Base-by-base conservation (phyloP, 1,140 invertebrate species). In the Metopolophium dirhodum region DNA sequence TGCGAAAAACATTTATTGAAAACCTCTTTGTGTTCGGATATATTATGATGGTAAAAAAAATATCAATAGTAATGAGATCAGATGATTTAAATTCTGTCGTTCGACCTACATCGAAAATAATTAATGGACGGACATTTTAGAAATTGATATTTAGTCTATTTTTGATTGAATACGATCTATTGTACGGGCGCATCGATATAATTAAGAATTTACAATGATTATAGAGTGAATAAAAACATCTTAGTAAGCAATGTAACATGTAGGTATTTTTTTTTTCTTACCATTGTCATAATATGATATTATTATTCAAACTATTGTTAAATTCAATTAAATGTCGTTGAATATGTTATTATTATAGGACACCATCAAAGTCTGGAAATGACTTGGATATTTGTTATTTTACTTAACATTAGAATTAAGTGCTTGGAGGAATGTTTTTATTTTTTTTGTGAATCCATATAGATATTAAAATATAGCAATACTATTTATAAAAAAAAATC, bases 131-230 rank as follows among this genome's bases (percentile, higher is more conserved):
- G 54, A 26, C 37, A 57, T 90, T 90, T 90, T 57, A 90, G 54
- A 90, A 90, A 90, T 90, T 57, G 51, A 90, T 90, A 90, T 90
- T 90, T 61, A 61, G 54, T 90, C 88, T 26, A 41, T 41, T 18
- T 37, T 35, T 41, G 35, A 90, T 90, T 90, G 88, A 90, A 90
- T 41, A 7, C 88, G 37, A 3, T 61, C 35, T 61, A 61, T 90
- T 90, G 54, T 90, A 61, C 22, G 22, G 14, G 26, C 11, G 87
- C 87, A 88, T 88, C 54, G 51, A 41, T 61, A 61, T 41, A 89
- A 89, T 89, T 89, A 90, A 61, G 88, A 90, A 61, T 57, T 57
- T 41, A 90, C 88, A 90, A 90, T 90, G 54, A 90, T 90, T 61
- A 90, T 90, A 30, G 88, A 61, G 7, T 18, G 54, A 57, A 90